These are phyloP conservation scores for Leptestheria dahalacensis DNA, from an alignment of 1,140 invertebrate genomes.

Conservation along the genomic window DNA sequence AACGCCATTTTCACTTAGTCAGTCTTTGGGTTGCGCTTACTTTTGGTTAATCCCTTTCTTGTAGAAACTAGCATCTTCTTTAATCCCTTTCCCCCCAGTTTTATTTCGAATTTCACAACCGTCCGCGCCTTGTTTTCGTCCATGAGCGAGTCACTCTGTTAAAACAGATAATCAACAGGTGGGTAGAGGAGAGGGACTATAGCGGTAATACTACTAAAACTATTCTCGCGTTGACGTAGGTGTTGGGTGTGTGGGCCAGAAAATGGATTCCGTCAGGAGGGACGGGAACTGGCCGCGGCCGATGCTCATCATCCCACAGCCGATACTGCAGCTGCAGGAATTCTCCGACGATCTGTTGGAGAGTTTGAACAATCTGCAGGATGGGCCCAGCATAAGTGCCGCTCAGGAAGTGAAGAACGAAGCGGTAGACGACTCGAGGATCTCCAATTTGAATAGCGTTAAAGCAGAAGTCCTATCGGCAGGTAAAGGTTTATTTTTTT, in stretches of 20 bases:
- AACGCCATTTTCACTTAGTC: neutral
- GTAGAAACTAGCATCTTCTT: no score
- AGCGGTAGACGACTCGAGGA: neutral
- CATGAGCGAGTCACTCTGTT: no score
- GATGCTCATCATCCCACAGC: constrained; percentile 5
- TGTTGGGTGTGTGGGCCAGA: no score
- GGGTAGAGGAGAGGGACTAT: no score
- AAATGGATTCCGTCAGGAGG: neutral
- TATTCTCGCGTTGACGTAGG: no score
- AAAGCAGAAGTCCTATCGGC: neutral
- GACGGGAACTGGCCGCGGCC: neutral
- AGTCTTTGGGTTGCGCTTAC: neutral
- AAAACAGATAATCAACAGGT: no score
- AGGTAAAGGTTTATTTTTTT: no score
- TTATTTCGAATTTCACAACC: no score
- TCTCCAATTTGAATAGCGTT: neutral
- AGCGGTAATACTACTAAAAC: no score
- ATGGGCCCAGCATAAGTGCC: neutral
- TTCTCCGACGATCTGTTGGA: neutral
- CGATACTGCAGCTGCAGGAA: neutral
- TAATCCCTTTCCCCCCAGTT: neutral
- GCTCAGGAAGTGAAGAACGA: neutral
- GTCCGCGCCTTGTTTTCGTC: no score
- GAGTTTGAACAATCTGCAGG: neutral
- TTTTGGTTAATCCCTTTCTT: neutral